These are phyloP conservation scores for Carpatolechia fugitivella DNA, from an alignment of 2,888 invertebrate genomes.

Conservation along the genomic window DNA sequence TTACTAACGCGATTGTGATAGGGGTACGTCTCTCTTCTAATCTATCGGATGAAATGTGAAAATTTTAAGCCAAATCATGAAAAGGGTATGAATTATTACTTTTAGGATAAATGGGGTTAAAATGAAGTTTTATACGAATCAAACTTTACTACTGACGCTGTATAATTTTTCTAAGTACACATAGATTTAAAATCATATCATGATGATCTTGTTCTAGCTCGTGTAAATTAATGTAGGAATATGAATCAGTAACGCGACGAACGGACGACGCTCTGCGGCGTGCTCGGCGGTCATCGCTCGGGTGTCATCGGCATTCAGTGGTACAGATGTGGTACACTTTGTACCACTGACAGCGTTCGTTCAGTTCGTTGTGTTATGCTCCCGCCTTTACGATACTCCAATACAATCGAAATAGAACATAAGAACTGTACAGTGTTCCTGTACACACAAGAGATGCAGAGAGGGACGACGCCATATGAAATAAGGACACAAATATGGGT, in stretches of 20 bases:
- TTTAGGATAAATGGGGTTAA: slow-evolving; percentile 69
- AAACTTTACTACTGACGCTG: slow-evolving; percentile 67
- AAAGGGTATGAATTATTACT: slow-evolving; percentile 74
- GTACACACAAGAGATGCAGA: not conserved
- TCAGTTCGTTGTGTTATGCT: not conserved
- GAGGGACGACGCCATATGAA: not conserved
- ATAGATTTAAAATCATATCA: slow-evolving; percentile 71
- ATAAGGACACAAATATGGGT: too few relatives aligned
- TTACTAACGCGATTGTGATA: slow-evolving; percentile 69
- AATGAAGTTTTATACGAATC: slow-evolving; percentile 71
- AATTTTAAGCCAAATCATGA: slow-evolving; percentile 73
- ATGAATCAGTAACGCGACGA: not conserved
- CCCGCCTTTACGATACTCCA: slow-evolving; percentile 1
- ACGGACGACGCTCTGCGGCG: not conserved
- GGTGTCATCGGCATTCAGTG: too few relatives aligned
- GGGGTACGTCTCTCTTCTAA: slow-evolving; percentile 65
- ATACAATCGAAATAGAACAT: not conserved
- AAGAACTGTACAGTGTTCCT: not conserved
- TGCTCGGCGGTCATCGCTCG: too few relatives aligned
- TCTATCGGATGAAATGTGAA: slow-evolving; percentile 61
- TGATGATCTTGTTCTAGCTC: slow-evolving; percentile 53
- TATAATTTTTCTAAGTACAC: slow-evolving; percentile 72
- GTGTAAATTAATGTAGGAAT: slow-evolving; percentile 52
- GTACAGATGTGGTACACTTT: not conserved
- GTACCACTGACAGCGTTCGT: not conserved